Base-by-base conservation (phyloP, 2,888 invertebrate species). In the Melikaiella ostensackeni region DNA sequence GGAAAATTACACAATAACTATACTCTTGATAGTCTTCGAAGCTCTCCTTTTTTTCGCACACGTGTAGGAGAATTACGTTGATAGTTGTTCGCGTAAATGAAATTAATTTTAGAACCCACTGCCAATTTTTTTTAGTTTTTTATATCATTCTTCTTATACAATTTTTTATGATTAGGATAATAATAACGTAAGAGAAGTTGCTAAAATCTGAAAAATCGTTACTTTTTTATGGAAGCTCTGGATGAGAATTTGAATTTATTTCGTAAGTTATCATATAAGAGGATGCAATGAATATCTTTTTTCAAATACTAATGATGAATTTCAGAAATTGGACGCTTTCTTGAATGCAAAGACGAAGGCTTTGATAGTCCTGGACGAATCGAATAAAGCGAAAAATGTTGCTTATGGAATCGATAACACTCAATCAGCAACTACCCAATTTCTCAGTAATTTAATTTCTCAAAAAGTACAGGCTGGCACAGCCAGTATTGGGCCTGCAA, bases 291-390 rank as follows among this genome's bases (percentile, higher is more conserved):
- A n/a, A 55, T 1, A 21, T 55, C 2, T 55, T 8, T 21, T 9
- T 33, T 55, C 33, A 61, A 19, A 57, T 21, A 21, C 19, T 27
- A 11, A 16, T 38, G 13, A 24, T 38, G 1, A 27, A 7, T 88
- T 93, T 82, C 93, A 96, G 96, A 96, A 96, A 95, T 94, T 96
- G 92, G 96, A 96, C 92, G 94, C 95, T 82, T 93, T 96, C 91
- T 93, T 97, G 92, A 96, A 97, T 88, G 94, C 96, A 74, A 96
- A 96, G 92, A 96, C 96, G 57, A 93, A 94, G 46, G 94, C 95
- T 85, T 93, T 97, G 79, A 93, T 94, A 76, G 94, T 94, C 74
- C 91, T 96, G 88, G 96, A 97, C 91, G 93, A 93, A 75, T 92
- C 94, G 83, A 97, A 96, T 92, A 94, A 95, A 85, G 95, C 94